A percentile compares a stretch with the other conserved stretches of the same genome.
These are phyloP conservation scores for Dilophus febrilis DNA, from an alignment of 2,888 invertebrate species.

Conservation along the genomic window DNA sequence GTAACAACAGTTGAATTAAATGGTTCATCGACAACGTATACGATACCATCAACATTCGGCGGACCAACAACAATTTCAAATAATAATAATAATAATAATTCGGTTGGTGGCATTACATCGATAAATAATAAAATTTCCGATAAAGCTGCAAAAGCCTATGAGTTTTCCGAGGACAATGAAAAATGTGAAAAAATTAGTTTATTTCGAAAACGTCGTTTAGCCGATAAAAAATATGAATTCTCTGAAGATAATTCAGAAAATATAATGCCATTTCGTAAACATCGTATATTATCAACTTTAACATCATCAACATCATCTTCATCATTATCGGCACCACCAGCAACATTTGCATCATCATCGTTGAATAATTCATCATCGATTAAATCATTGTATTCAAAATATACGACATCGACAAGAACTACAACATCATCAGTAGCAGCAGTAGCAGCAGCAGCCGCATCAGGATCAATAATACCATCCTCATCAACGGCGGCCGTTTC, in stretches of 20 bases:
- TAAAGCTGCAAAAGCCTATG: conserved; percentile 58
- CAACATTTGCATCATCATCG: too few relatives aligned
- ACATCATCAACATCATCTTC: too few relatives aligned
- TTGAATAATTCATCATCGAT: too few relatives aligned
- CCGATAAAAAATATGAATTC: conserved; percentile 85
- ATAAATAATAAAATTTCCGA: conserved; percentile 12
- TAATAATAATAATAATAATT: neutral
- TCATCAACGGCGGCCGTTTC: conserved; percentile 1
- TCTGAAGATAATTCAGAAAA: conserved; percentile 59
- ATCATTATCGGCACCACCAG: too few relatives aligned
- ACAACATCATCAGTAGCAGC: conserved; percentile 2
- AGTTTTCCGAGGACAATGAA: conserved; percentile 68
- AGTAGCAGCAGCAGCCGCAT: too few relatives aligned
- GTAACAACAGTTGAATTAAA: conserved; percentile 22
- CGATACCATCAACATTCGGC: neutral
- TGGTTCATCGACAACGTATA: neutral
- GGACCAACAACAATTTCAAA: conserved; percentile 11
- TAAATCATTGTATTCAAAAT: conserved; percentile 4
- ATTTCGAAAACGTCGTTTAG: conserved; percentile 65
- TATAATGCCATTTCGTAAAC: conserved; percentile 33
- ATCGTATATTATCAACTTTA: too few relatives aligned
- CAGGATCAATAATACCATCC: neutral
- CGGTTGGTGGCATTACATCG: neutral
- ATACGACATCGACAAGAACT: neutral
- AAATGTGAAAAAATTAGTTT: conserved; percentile 76